Conservation (phyloP, 2,797 vertebrate species). For the Scleropages formosus region DNA sequence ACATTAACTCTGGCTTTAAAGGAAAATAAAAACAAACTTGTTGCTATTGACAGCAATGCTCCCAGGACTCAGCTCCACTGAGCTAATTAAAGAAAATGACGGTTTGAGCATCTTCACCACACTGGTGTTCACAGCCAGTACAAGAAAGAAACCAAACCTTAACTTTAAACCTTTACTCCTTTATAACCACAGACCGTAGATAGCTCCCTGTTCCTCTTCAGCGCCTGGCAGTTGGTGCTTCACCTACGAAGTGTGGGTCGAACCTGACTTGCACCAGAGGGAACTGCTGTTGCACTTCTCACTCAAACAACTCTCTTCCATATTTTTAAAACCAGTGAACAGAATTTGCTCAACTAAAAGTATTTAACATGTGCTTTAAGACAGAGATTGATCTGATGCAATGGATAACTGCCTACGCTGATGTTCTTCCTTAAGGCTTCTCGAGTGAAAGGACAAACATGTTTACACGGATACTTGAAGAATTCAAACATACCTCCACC, state of each 20-base stretch:
- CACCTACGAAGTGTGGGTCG: background rate
- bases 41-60: background rate
- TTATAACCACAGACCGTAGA: slow-evolving; percentile 39
- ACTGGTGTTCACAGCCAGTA: slow-evolving; percentile 39
- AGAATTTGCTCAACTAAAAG: too few species aligned
- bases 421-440: background rate
- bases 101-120: slow-evolving; percentile 48
- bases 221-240: background rate
- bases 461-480: slow-evolving; percentile 67
- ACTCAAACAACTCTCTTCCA: background rate
- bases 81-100: slow-evolving; percentile 56
- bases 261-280: background rate
- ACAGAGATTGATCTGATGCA: too few species aligned
- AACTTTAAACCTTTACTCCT: slow-evolving; percentile 43
- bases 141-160: slow-evolving; percentile 38
- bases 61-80: slow-evolving; percentile 17
- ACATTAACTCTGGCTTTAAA: background rate
- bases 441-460: slow-evolving; percentile 59
- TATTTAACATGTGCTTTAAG: background rate
- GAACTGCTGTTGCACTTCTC: background rate
- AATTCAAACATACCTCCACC: slow-evolving; percentile 62
- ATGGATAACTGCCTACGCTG: background rate
- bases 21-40: background rate
- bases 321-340: too few species aligned
- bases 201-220: background rate